Base-by-base conservation (phyloP, 2,113 vertebrate species). In the Sapajus apella region DNA sequence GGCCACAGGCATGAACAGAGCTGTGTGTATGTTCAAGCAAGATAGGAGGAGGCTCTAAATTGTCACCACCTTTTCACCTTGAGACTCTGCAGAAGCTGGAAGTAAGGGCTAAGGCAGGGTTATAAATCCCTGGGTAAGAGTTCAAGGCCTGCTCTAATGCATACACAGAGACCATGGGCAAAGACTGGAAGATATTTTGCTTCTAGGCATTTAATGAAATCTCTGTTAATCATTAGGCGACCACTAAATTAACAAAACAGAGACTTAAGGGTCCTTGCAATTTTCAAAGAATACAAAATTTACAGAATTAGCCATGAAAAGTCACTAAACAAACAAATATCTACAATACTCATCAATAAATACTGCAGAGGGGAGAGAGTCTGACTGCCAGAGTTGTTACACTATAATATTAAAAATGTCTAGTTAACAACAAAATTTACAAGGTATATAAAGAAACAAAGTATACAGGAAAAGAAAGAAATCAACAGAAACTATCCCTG, bases 161-260 rank as follows among this genome's bases (percentile, higher is more conserved):
- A 58, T 35, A 81, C 14, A 58, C 7, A 66, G 52, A 90, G 35
- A 1, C 55, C 45, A 8, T 73, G 21, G 35, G 27, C 43, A 85
- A 73, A 88, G 21, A 27, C 3, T n/a, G 32, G 70, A 75, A 56
- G 43, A 32, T 75, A 32, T 23, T 68, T 94, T 35, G 23, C 55
- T 91, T 85, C 18, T 47, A 61, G 55, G 50, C 35, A 95, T 82
- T 95, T 87, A 75, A 75, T 61, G 75, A 95, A 88, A 91, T 77
- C 76, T 94, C 45, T 80, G 8, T 64, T 81, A 93, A 83, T n/a
- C 23, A 35, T 66, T 56, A 90, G 64, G n/a, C 83, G 52, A 82
- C 30, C 30, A 92, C 10, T 23, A 64, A 64, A 32, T 32, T 52
- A 91, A 93, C 1, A 40, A 37, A 75, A 89, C 5, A 30, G 56